Evolutionary conservation across 1,140 invertebrate genomes (phyloP).

Genomic region (Episyrphus balteatus): DNA sequence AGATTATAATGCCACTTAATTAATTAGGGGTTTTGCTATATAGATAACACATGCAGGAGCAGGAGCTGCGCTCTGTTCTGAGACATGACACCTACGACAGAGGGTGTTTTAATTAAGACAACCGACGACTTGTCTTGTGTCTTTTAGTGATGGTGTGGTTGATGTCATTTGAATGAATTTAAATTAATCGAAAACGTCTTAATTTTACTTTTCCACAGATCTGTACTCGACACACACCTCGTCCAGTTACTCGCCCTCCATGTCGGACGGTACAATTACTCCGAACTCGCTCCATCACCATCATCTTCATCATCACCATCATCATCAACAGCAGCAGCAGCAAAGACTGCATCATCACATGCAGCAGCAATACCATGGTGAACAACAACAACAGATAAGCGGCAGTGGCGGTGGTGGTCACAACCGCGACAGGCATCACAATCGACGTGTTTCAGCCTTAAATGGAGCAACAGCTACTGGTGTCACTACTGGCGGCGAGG

Average conservation of each 20-base stretch:
- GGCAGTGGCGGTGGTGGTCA: not conserved
- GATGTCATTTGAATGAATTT: not conserved
- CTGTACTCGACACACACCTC: slow-evolving; percentile 37
- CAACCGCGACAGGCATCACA: not conserved
- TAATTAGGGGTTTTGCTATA: no score
- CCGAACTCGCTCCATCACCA: slow-evolving; percentile 20
- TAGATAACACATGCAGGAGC: no score
- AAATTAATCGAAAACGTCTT: not conserved
- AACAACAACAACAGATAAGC: not conserved
- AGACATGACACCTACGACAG: no score
- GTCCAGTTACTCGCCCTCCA: slow-evolving; percentile 34
- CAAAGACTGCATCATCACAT: slow-evolving; percentile 9
- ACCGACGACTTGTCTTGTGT: not conserved
- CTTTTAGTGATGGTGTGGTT: not conserved
- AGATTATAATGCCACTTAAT: no score
- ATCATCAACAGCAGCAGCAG: not conserved
- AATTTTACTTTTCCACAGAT: slow-evolving; percentile 24
- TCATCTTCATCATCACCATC: slow-evolving; percentile 2
- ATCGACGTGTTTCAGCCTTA: not conserved
- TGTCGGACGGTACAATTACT: slow-evolving; percentile 32
- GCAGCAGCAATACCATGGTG: not conserved
- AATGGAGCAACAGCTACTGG: slow-evolving; percentile 1
- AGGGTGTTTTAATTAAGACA: no score
- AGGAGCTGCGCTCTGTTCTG: not conserved
- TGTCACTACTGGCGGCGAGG: not conserved